A percentile compares a stretch with the other conserved stretches of the same genome.
These are phyloP conservation scores for Pheosia tremula DNA, from an alignment of 2,888 invertebrate species.

Conservation along the genomic window DNA sequence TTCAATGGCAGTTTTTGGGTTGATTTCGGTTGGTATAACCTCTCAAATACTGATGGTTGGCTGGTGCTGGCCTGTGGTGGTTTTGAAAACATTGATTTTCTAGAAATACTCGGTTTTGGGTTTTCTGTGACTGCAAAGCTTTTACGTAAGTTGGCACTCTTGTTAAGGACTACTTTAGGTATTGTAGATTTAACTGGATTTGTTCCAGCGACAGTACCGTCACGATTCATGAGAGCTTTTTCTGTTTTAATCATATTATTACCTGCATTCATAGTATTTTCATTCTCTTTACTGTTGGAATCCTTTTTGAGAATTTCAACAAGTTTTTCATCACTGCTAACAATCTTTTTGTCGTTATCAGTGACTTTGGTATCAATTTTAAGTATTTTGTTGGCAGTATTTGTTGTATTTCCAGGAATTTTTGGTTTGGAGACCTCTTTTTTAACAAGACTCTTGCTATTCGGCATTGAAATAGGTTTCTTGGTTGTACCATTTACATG, in stretches of 20 bases:
- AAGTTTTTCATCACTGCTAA: not conserved
- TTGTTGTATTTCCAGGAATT: slow-evolving; percentile 3
- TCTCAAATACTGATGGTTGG: slow-evolving; percentile 64
- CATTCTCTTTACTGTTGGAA: not conserved
- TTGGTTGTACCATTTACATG: slow-evolving; percentile 42
- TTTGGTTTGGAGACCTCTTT: slow-evolving; percentile 29
- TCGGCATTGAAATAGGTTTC: slow-evolving; percentile 42
- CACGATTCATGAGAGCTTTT: slow-evolving; percentile 7
- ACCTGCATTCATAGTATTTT: not conserved
- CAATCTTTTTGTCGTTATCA: not conserved
- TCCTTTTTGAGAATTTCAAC: too few relatives aligned
- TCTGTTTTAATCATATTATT: not conserved
- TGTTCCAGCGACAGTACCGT: not conserved
- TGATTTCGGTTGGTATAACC: slow-evolving; percentile 68
- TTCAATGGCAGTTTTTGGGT: slow-evolving; percentile 34
- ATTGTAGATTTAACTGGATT: not conserved
- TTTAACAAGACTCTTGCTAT: slow-evolving; percentile 15
- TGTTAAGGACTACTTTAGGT: slow-evolving; percentile 1
- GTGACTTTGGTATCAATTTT: slow-evolving; percentile 15
- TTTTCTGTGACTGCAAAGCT: slow-evolving; percentile 39
- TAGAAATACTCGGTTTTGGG: slow-evolving; percentile 23
- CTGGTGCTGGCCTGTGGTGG: slow-evolving; percentile 24
- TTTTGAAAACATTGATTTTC: slow-evolving; percentile 49
- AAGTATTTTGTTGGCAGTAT: slow-evolving; percentile 18
- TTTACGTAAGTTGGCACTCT: slow-evolving; percentile 28